A percentile compares a stretch with the other conserved stretches of the same genome.
phyloP scores from a whole-genome alignment of 2,113 vertebrate genomes.

The Terrapene triunguis region DNA sequence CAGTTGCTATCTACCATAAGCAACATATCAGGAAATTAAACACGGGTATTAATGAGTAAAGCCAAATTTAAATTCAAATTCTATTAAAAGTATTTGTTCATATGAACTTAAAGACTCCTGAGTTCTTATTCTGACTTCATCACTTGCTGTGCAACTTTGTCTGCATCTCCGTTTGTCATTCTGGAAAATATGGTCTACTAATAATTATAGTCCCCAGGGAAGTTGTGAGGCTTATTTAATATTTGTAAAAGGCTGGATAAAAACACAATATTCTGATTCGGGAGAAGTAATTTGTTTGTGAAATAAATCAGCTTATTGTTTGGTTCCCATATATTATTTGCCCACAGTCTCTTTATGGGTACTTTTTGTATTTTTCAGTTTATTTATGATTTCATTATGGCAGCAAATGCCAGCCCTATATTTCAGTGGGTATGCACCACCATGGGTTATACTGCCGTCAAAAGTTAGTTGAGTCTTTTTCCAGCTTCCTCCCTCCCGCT shows the following conservation, averaged over 20 bases:
- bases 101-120: not conserved
- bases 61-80: not conserved
- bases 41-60: not conserved
- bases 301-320: not conserved
- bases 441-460: not conserved
- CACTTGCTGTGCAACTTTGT: not conserved
- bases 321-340: not conserved
- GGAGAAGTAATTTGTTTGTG: not conserved
- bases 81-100: not conserved
- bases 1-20: not conserved
- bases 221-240: not conserved
- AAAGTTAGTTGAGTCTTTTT: not conserved
- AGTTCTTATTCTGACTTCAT: not conserved
- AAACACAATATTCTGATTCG: fast-evolving
- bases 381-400: fast-evolving
- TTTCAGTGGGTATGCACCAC: fast-evolving
- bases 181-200: not conserved
- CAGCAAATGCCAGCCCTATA: not conserved
- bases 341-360: fast-evolving
- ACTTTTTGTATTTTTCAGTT: not conserved
- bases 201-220: not conserved
- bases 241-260: not conserved
- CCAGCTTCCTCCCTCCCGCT: fast-evolving
- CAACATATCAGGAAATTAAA: not conserved
- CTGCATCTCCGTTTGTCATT: not conserved